These are phyloP conservation scores for Platerodrilus igneus DNA, from an alignment of 2,888 invertebrate species.

Conservation along the genomic window DNA sequence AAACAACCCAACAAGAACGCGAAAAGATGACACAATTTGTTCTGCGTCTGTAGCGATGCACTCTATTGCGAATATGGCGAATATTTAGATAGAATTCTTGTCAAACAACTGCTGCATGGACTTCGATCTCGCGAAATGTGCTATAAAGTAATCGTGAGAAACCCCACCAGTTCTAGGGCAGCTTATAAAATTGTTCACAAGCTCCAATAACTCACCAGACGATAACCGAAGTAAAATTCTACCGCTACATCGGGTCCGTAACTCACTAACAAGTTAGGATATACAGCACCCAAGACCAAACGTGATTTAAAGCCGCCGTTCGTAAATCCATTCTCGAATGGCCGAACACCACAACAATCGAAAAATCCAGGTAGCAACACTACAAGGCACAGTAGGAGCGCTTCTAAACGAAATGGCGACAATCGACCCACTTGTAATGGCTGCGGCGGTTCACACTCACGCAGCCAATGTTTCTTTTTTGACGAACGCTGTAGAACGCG, in stretches of 20 bases:
- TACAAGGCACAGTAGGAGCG: no score
- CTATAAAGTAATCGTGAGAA: constrained; percentile 14
- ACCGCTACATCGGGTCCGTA: not conserved
- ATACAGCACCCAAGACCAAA: not conserved
- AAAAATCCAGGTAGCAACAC: no score
- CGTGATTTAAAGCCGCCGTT: not conserved
- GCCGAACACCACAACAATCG: no score
- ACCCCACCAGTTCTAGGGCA: constrained; percentile 7
- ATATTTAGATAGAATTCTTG: constrained; percentile 12
- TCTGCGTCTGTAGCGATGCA: not conserved
- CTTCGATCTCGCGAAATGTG: constrained; percentile 14
- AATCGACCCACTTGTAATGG: no score
- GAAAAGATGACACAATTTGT: no score
- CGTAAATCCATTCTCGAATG: no score
- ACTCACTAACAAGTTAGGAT: not conserved
- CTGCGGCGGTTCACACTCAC: no score
- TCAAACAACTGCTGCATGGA: constrained; percentile 12
- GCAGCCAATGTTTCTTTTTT: no score
- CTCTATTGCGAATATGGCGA: constrained; percentile 13
- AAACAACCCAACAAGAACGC: no score
- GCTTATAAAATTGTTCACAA: constrained; percentile 14
- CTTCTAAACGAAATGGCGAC: no score
- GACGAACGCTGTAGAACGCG: no score
- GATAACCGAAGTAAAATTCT: constrained; percentile 3
- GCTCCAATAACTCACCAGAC: constrained; percentile 12